Evolutionary conservation across 2,113 vertebrate genomes (phyloP).

Genomic region (Xiphophorus couchianus): DNA sequence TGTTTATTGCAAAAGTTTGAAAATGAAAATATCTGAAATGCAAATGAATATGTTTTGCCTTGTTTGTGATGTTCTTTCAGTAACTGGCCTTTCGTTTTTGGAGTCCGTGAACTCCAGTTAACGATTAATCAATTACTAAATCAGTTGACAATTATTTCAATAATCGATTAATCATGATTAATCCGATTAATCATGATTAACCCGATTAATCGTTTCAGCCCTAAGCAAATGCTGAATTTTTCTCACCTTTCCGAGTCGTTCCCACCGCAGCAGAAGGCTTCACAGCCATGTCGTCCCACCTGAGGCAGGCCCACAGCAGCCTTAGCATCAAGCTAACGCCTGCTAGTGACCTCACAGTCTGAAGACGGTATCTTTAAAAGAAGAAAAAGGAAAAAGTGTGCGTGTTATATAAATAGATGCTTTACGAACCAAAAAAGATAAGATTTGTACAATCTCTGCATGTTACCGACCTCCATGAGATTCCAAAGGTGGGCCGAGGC

Average conservation of each 20-base stretch:
- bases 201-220: no score
- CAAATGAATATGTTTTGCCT: no score
- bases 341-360: conserved; percentile 94
- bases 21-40: no score
- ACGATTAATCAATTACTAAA: no score
- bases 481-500: conserved; percentile 95
- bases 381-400: background rate
- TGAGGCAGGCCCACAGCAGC: conserved; percentile 93
- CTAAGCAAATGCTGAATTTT: background rate
- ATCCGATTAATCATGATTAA: no score
- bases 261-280: conserved; percentile 91
- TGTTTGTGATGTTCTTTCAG: no score
- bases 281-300: conserved; percentile 98
- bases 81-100: no score
- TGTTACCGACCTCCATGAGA: conserved; percentile 93
- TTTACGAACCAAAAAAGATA: no score
- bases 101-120: no score
- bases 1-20: no score
- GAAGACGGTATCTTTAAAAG: conserved; percentile 82
- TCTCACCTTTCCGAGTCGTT: conserved; percentile 92
- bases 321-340: conserved; percentile 96
- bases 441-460: background rate
- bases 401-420: background rate
- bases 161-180: no score
- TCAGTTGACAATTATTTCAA: no score